Base-by-base conservation (phyloP, 2,797 vertebrate species). In the Schizopygopsis pylzovi region DNA sequence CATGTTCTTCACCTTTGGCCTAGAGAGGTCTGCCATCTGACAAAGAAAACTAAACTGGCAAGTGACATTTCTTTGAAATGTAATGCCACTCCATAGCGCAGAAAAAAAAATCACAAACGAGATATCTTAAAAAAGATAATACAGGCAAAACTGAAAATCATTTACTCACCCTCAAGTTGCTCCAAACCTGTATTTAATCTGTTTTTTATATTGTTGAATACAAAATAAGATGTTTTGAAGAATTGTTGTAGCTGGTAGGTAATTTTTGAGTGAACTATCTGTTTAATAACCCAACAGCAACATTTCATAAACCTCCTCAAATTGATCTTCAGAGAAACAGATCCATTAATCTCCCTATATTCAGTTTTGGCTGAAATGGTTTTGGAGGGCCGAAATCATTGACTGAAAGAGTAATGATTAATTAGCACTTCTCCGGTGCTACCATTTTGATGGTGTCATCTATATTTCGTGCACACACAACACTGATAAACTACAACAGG, bases 41-140 rank as follows among this genome's bases (percentile, higher is more conserved):
- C 6, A 47, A 37, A 33, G 22, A 59, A 72, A 49, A 52, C 41
- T 16, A 41, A 63, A 61, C 43, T 49, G 47, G 4, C 22, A 20
- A 6, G 9, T 12, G 47, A 45, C 16, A 8, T 73, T 84, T 84
- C 43, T 75, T 67, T 81, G 16, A 85, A 33, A n/a, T 59, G 2
- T 0, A 78, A 59, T 39, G 37, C 37, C 22, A 56, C 33, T 33
- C n/a, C 45, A 28, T 9, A 73, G 7, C 8, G 9, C 9, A 61
- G 59, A 4, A 22, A 61, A 12, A 25, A 61, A 22, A 25, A 61
- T 25, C 59, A 61, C 22, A 0, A 63, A 22, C 20, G 0, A 56
- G 20, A 56, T 22, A 20, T 59, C 54, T 56, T 22, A 33, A 33
- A 25, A 61, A n/a, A 52, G 59, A 61, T 20, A 20, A 20, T 22